Evolutionary conservation across 2,113 vertebrate species (phyloP).

Genomic region (Sula dactylatra): DNA sequence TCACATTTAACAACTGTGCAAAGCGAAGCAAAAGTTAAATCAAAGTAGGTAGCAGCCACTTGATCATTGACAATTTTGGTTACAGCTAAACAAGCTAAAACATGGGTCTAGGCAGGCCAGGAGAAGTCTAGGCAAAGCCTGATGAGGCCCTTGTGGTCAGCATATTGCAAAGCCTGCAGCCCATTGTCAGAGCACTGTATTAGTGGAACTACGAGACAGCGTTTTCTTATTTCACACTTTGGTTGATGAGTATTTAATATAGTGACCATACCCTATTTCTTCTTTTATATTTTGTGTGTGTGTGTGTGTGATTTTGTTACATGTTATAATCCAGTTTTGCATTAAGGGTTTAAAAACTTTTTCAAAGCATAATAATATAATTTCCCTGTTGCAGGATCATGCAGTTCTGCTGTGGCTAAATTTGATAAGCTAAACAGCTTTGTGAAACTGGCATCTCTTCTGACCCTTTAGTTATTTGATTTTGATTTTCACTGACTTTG

Average conservation of each 20-base stretch:
- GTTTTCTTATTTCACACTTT: not conserved
- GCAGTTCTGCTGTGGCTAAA: not conserved
- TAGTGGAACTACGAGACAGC: not conserved
- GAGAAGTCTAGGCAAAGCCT: not conserved
- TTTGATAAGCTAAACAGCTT: not conserved
- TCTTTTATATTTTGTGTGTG: too few species aligned
- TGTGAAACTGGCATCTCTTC: not conserved
- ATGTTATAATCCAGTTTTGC: not conserved
- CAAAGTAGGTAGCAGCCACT: not conserved
- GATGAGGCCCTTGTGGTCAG: not conserved
- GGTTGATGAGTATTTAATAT: not conserved
- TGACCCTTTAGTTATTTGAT: not conserved
- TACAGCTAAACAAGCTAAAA: not conserved
- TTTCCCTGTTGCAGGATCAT: not conserved
- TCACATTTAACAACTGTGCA: not conserved
- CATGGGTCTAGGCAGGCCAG: not conserved
- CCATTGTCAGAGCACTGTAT: not conserved
- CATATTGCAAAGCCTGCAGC: not conserved
- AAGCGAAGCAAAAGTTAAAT: not conserved
- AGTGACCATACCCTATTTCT: not conserved
- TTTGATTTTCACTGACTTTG: not conserved
- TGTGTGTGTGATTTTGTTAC: not conserved
- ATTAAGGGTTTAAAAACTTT: not conserved
- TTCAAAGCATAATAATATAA: not conserved
- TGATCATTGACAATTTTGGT: not conserved